Evolutionary conservation across 1,140 invertebrate species (phyloP), one percentile per base, ranked within the genome.

Genomic region (Brachionus calyciflorus): DNA sequence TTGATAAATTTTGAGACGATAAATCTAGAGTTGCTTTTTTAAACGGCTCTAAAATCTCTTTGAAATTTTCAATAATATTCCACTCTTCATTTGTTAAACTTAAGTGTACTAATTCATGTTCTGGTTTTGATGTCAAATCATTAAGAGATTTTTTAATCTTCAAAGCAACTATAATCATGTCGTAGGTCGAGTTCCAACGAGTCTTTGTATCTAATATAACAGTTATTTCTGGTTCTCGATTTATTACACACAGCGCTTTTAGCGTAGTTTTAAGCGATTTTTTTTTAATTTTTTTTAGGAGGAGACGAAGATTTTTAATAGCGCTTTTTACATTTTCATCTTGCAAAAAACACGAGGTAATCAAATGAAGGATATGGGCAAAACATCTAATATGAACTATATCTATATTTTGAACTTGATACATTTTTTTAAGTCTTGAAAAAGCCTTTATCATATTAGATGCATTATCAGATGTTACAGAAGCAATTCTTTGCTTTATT

Each of bases 391-490:
- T 51, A 51, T 51, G 48, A 21, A 51, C 24, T 21, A 51, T 51
- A 51, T 51, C 48, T 21, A 51, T n/a, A 51, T 21, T 21, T 51
- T 51, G 17, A 21, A 21, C 24, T 51, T 51, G 19, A 51, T 51
- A 24, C 24, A 21, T 51, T n/a, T 21, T 51, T 51, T 51, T 51
- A 21, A 51, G 24, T 21, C 48, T n/a, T 21, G 17, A 21, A 51
- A 51, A 51, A 21, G 48, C 48, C 24, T 51, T 51, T 51, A 51
- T 51, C 48, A 51, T 51, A 51, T 51, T 51, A 21, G 48, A 51
- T n/a, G 48, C 48, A 51, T 51, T 51, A 21, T 51, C 48, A 51
- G 48, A 51, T 51, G 48, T 51, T 21, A 51, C 24, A 21, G 48
- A 51, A 51, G 24, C 19, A 51, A 51, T 51, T 51, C 24, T 51